Evolutionary conservation across 2,888 invertebrate species (phyloP).

Genomic region (Napeogenes inachia): DNA sequence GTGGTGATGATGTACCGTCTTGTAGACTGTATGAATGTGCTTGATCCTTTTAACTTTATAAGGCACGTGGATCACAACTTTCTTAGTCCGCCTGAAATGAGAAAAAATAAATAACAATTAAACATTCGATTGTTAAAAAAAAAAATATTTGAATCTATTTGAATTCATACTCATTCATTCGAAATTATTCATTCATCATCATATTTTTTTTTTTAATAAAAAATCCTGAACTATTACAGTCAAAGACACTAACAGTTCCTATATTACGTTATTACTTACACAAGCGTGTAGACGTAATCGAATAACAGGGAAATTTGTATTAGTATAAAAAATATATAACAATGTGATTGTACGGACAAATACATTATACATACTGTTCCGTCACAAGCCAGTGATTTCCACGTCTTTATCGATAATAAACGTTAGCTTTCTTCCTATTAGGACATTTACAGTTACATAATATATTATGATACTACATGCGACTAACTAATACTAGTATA

Average conservation of each 20-base stretch:
- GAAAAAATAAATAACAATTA: conserved; percentile 9
- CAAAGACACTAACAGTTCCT: too few relatives aligned
- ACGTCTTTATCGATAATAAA: neutral
- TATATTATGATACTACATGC: too few relatives aligned
- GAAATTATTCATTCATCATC: too few relatives aligned
- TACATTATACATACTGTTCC: conserved; percentile 2
- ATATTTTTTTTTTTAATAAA: too few relatives aligned
- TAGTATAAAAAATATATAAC: conserved; percentile 9
- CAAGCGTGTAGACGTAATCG: too few relatives aligned
- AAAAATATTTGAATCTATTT: neutral
- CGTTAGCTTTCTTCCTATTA: too few relatives aligned
- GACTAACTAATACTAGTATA: too few relatives aligned
- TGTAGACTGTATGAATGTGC: conserved; percentile 84
- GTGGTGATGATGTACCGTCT: conserved; percentile 79
- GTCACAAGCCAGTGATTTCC: conserved; percentile 7
- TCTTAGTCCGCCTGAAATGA: conserved; percentile 74
- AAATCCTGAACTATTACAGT: too few relatives aligned
- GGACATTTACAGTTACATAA: too few relatives aligned
- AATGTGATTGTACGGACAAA: neutral
- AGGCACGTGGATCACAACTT: conserved; percentile 82
- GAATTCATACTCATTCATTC: neutral
- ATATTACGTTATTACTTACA: too few relatives aligned
- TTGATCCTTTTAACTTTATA: conserved; percentile 82
- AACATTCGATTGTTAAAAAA: neutral
- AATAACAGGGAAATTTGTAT: too few relatives aligned